Evolutionary conservation across 2,797 vertebrate genomes (phyloP).

Genomic region (Botia almorhae): DNA sequence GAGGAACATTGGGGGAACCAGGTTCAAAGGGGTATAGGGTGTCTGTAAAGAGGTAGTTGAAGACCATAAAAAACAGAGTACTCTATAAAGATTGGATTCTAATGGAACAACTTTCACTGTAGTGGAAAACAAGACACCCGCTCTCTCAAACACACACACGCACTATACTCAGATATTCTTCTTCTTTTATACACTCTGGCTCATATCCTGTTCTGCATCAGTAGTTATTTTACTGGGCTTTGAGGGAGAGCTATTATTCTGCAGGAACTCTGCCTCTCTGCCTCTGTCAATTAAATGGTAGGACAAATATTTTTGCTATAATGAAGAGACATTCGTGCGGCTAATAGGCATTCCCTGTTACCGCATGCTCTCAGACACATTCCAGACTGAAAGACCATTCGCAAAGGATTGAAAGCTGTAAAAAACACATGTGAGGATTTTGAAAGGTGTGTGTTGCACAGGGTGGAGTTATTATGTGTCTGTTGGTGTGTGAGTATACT

Average conservation of each 20-base stretch:
- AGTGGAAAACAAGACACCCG: constrained; percentile 48
- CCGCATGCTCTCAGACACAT: constrained; percentile 35
- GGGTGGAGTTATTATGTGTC: constrained; percentile 11
- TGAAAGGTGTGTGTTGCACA: constrained; percentile 13
- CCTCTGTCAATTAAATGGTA: neutral
- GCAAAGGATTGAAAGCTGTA: constrained; percentile 16
- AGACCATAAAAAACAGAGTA: constrained; percentile 49
- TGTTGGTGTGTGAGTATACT: neutral
- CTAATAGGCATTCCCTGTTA: constrained; percentile 20
- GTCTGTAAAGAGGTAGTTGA: constrained; percentile 38
- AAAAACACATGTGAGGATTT: constrained; percentile 16
- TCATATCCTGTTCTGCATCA: constrained; percentile 34
- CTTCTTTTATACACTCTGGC: neutral
- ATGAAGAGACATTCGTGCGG: constrained; percentile 27
- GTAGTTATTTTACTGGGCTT: constrained; percentile 14
- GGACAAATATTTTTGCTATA: constrained; percentile 3
- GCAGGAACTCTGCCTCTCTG: neutral
- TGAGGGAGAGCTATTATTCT: constrained; percentile 32
- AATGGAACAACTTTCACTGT: constrained; percentile 44
- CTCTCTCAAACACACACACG: constrained; percentile 6
- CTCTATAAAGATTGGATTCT: constrained; percentile 43
- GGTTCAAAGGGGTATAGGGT: constrained; percentile 59
- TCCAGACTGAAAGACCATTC: constrained; percentile 39
- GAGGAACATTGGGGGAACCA: constrained; percentile 60
- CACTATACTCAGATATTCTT: neutral